Conservation (phyloP, 2,113 vertebrate species). For the Tretioscincus oriximinensis region DNA sequence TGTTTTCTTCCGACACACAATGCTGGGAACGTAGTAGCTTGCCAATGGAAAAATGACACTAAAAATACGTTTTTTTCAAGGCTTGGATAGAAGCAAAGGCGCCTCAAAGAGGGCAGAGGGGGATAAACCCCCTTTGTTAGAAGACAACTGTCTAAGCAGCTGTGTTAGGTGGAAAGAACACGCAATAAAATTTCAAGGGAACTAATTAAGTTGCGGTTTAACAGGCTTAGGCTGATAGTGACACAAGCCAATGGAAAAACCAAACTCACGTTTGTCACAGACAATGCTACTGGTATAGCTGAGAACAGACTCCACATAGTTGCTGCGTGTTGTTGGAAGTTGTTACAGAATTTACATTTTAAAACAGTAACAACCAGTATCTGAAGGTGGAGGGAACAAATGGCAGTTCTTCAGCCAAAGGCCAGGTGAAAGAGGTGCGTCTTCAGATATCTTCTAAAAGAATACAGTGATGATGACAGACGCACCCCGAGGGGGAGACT, state of each 20-base stretch:
- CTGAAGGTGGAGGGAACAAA: no score
- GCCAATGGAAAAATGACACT: constrained; percentile 67
- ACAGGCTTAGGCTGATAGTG: constrained; percentile 60
- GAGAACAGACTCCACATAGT: constrained; percentile 3
- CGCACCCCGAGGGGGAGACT: no score
- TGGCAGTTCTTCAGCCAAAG: no score
- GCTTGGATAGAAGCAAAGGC: constrained; percentile 53
- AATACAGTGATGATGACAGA: no score
- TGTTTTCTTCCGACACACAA: constrained; percentile 32
- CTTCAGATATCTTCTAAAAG: no score
- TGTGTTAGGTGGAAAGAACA: constrained; percentile 55
- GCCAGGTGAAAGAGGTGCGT: no score
- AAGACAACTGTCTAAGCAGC: constrained; percentile 63
- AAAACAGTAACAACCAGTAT: no score
- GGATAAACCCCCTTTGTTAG: constrained; percentile 10
- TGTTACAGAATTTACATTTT: no score
- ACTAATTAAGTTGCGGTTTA: constrained; percentile 65
- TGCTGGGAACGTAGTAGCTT: constrained; percentile 39
- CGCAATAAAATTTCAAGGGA: constrained; percentile 57
- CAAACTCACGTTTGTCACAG: constrained; percentile 50
- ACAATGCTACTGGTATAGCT: constrained; percentile 45
- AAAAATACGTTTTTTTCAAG: constrained; percentile 51
- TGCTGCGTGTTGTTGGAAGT: no score
- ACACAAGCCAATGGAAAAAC: constrained; percentile 54
- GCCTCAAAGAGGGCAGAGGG: constrained; percentile 28